Base-by-base conservation (phyloP, 2,797 vertebrate genomes). In the Ctenochaetus hawaiiensis region DNA sequence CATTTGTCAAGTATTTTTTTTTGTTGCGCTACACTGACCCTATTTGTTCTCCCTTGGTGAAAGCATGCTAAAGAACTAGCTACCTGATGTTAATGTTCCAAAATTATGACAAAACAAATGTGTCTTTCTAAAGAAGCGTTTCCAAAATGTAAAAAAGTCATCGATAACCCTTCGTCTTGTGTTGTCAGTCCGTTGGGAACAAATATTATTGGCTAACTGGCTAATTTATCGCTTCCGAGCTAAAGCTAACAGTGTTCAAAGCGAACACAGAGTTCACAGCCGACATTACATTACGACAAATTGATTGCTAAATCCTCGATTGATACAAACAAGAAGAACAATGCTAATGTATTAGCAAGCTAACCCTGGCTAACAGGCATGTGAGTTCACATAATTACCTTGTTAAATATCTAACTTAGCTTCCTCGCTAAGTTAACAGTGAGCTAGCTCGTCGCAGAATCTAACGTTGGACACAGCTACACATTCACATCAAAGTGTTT, bases 161-260 rank as follows among this genome's bases (percentile, higher is more conserved):
- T 62, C 4, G 0, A 0, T 48, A 11, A 14, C 17, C 52, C 37
- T 45, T 56, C 18, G 20, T 17, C 34, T 23, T 43, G 76, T 82
- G 87, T 76, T 91, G 91, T 89, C 90, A 93, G 63, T 80, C 43
- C 26, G 14, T 8, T 61, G 47, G 9, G 49, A 69, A 16, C 16
- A 26, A 45, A 75, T 48, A 67, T 60, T 65, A 48, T 3, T 18
- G 39, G 61, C 62, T 66, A 75, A 45, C 20, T 51, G 6, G 77
- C 80, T 76, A 88, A 86, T 34, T 78, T 79, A 52, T 65, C 59
- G 75, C 62, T 41, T 52, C 67, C 16, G 18, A 69, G 89, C 91
- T 81, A 63, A 74, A 2, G 89, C 87, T 92, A 90, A 86, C 79
- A 70, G 20, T 49, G 68, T 77, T 59, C 45, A 65, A 52, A 76